Evolutionary conservation across 2,797 vertebrate genomes (phyloP), one percentile per base, ranked within the genome.

Genomic region (Otolemur crassicaudatus): DNA sequence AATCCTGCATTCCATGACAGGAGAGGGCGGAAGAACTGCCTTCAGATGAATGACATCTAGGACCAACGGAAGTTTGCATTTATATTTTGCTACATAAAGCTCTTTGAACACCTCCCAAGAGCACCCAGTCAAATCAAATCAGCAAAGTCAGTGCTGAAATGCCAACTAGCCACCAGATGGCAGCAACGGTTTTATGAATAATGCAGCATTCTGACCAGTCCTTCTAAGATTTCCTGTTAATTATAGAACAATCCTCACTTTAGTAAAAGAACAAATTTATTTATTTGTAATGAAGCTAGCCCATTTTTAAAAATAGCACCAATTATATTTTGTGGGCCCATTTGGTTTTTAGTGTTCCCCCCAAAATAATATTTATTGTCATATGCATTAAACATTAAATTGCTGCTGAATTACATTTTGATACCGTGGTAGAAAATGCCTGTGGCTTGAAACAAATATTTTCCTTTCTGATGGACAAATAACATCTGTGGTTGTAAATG

Each of bases 181-280:
- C 99, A 99, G 99, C 98, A 99, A 98, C 97, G 98, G 98, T 98
- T 98, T 98, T 98, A 99, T 98, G 98, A 98, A 98, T 98, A 98
- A 99, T 98, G 98, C 98, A 98, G 98, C 91, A 97, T 88, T 94
- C 34, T 79, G 94, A 92, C 88, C 91, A 81, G 94, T 92, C 97
- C 91, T 80, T 95, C 97, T 97, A 97, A 96, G 95, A 97, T 97
- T 98, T 93, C 94, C 25, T 93, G 95, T 91, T 91, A 98, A 94
- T 97, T 79, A 93, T 96, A 96, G 83, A 97, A 97, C 67, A 77
- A 94, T 75, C 94, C 97, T 98, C 73, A 92, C 97, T 97, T 98
- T 97, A 96, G 95, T 61, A 75, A 97, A 96, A 95, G 61, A 46
- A 96, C 87, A 89, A 75, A 96, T 96, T 87, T 23, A 77, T 43